Percentiles rank a stretch among this genome's conserved stretches.
phyloP scores from a whole-genome alignment of 37 sponge, comb jelly and placozoan genomes.

The Lycopodina hypogea region DNA sequence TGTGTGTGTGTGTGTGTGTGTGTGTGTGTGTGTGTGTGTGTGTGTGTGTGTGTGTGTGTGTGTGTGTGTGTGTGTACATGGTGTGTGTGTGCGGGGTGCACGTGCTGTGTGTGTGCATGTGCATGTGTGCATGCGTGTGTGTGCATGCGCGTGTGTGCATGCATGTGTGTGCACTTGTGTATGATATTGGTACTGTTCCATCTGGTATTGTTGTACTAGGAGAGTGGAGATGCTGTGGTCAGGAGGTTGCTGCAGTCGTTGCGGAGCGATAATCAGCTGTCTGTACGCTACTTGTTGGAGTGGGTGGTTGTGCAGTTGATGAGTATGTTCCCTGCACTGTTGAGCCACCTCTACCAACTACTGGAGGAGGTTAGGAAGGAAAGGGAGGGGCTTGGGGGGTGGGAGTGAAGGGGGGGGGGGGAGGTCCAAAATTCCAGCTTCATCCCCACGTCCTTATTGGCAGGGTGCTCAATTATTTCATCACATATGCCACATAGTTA shows the following conservation, averaged over 20 bases:
- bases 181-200: neutral
- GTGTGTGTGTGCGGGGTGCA: no score
- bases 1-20: no score
- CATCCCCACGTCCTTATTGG: no score
- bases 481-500: no score
- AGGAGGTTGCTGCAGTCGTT: conserved; percentile 28
- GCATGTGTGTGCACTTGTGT: neutral
- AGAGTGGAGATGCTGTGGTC: neutral
- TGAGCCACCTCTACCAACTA: conserved; percentile 12
- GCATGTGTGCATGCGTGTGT: neutral
- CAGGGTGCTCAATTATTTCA: no score
- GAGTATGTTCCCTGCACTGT: conserved; percentile 16
- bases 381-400: neutral
- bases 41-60: no score
- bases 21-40: no score
- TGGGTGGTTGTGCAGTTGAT: conserved; percentile 52
- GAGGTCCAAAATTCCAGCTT: no score
- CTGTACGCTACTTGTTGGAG: conserved; percentile 72
- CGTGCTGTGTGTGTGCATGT: neutral
- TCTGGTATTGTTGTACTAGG: neutral
- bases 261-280: conserved; percentile 72
- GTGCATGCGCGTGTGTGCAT: neutral
- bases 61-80: no score
- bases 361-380: conserved; percentile 18
- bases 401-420: neutral